A percentile compares a stretch with the other conserved stretches of the same genome.
Evolutionary conservation across 2,113 vertebrate species (phyloP).

Genomic region (Electrona antarctica): DNA sequence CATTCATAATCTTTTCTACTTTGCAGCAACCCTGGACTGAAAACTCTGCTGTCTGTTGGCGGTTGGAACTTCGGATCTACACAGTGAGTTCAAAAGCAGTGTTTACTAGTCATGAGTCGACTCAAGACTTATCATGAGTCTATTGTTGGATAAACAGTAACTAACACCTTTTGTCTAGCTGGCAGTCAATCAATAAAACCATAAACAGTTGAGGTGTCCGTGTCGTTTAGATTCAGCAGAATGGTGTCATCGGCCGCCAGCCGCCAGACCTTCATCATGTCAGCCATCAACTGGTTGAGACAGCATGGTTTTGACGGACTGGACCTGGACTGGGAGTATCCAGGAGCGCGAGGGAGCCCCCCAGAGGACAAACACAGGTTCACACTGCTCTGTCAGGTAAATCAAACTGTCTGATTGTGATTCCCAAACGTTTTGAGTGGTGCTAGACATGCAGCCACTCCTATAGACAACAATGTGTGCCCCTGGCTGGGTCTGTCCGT

Average conservation of each 20-base stretch:
- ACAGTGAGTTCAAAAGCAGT: constrained; percentile 47
- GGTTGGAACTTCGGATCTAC: neutral
- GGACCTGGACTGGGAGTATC: constrained; percentile 52
- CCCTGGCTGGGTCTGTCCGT: too few relatives aligned
- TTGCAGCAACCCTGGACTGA: too few relatives aligned
- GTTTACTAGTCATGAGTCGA: neutral
- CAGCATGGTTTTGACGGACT: constrained; percentile 68
- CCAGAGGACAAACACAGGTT: constrained; percentile 75
- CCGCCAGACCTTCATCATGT: constrained; percentile 69
- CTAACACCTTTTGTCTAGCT: neutral
- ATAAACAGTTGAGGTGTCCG: neutral
- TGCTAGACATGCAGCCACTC: neutral
- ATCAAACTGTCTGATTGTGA: constrained; percentile 19
- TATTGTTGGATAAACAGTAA: too few relatives aligned
- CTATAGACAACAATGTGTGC: too few relatives aligned
- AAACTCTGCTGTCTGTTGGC: too few relatives aligned
- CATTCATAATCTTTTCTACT: too few relatives aligned
- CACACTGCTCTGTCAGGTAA: constrained; percentile 67
- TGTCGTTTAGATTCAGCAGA: constrained; percentile 58
- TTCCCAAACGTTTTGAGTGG: constrained; percentile 1
- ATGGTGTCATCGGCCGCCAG: constrained; percentile 60
- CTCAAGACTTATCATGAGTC: too few relatives aligned
- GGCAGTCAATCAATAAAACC: neutral
- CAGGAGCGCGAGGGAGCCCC: constrained; percentile 70
- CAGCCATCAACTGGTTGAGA: constrained; percentile 66